A percentile compares a stretch with the other conserved stretches of the same genome.
Evolutionary conservation across 2,888 invertebrate species (phyloP).

Genomic region (Leptarthrus brevirostris): DNA sequence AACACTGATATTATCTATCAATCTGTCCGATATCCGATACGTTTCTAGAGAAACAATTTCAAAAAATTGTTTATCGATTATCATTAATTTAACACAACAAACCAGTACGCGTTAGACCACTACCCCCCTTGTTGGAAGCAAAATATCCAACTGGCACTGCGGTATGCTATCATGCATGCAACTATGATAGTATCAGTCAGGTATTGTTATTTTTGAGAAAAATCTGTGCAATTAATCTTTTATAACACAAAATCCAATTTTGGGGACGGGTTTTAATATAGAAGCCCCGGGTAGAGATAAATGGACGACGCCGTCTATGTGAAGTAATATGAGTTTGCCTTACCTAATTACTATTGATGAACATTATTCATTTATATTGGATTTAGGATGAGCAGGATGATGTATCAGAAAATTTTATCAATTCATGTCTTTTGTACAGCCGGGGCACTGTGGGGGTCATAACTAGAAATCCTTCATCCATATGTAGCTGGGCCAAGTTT

Average conservation of each 20-base stretch:
- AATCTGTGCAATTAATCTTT: slow-evolving; percentile 41
- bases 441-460: too few species aligned
- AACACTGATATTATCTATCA: too few species aligned
- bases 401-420: slow-evolving; percentile 5
- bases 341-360: slow-evolving; percentile 27
- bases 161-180: background rate
- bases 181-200: background rate
- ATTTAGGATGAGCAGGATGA: background rate
- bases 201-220: slow-evolving; percentile 14
- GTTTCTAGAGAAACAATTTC: slow-evolving; percentile 18
- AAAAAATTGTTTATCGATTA: slow-evolving; percentile 29
- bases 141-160: too few species aligned
- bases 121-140: too few species aligned
- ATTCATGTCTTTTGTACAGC: background rate
- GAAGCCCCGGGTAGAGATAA: background rate
- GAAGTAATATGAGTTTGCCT: slow-evolving; percentile 16
- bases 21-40: too few species aligned
- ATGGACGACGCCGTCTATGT: slow-evolving; percentile 1
- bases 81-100: background rate
- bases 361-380: slow-evolving; percentile 41
- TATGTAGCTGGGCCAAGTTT: too few species aligned
- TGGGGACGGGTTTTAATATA: background rate
- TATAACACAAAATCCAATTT: slow-evolving; percentile 9
- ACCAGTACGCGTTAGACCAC: too few species aligned
- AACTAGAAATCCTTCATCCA: too few species aligned